These are phyloP conservation scores for Hydrochoerus hydrochaeris DNA, from an alignment of 2,113 vertebrate species.

Conservation along the genomic window DNA sequence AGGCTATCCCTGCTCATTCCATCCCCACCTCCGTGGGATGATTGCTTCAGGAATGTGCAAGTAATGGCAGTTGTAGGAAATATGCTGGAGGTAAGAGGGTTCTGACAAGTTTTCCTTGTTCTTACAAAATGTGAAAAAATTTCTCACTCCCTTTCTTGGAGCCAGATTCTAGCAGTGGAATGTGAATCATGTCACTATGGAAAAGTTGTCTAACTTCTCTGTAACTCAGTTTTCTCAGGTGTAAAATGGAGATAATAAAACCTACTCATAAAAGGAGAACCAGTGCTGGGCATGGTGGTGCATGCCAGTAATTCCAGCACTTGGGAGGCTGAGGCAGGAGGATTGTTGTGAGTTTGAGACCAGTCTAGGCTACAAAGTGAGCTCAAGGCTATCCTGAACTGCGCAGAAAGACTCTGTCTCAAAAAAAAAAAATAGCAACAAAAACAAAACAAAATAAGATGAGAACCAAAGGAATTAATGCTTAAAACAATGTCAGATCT, in stretches of 20 bases:
- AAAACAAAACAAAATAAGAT: too few species aligned
- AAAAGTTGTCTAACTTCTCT: neutral
- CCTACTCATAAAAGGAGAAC: neutral
- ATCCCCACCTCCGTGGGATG: neutral
- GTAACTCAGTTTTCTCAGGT: neutral
- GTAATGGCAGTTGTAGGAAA: neutral
- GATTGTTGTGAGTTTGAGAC: too few species aligned
- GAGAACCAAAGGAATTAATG: conserved; percentile 3
- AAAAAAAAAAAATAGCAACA: too few species aligned
- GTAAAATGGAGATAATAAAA: conserved; percentile 20
- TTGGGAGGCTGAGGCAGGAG: too few species aligned
- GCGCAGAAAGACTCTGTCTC: too few species aligned
- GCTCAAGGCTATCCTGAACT: too few species aligned
- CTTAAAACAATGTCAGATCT: neutral
- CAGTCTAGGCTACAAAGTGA: too few species aligned
- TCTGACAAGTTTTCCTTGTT: neutral
- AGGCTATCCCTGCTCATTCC: neutral
- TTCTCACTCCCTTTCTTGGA: neutral
- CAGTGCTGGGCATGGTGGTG: neutral
- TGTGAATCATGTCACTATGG: neutral
- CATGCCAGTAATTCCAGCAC: too few species aligned
- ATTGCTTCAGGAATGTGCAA: neutral
- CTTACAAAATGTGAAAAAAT: neutral
- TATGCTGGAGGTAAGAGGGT: neutral
- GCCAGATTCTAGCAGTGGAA: neutral